phyloP scores from a whole-genome alignment of 2,888 invertebrate species.

The Didymodactylos carnosus region DNA sequence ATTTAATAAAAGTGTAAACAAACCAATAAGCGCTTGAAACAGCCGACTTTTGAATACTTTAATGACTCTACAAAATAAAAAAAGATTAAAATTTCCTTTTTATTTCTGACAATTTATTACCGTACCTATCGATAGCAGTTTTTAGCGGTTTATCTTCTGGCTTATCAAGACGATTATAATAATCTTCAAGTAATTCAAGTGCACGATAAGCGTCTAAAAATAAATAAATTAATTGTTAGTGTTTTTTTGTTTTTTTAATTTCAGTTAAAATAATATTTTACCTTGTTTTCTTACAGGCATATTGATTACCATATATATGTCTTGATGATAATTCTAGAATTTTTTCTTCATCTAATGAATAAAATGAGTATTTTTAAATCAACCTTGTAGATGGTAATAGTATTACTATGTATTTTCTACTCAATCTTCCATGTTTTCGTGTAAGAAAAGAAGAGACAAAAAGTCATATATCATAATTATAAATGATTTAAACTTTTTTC shows the following conservation, averaged over 20 bases:
- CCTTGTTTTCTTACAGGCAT: conserved; percentile 1
- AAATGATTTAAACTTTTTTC: too few relatives aligned
- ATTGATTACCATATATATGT: neutral
- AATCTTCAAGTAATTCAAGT: conserved; percentile 89
- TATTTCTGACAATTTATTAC: neutral
- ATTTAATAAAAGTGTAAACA: too few relatives aligned
- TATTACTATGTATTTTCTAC: too few relatives aligned
- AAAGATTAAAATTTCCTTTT: neutral
- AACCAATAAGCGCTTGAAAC: conserved; percentile 92
- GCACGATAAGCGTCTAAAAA: conserved; percentile 86
- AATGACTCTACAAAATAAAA: conserved; percentile 49
- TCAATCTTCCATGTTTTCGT: too few relatives aligned
- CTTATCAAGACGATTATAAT: conserved; percentile 74
- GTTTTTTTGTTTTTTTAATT: neutral
- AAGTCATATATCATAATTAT: too few relatives aligned
- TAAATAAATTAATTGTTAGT: neutral
- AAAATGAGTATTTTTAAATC: too few relatives aligned
- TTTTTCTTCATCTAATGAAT: too few relatives aligned
- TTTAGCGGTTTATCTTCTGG: conserved; percentile 84
- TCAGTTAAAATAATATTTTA: neutral
- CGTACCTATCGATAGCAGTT: conserved; percentile 58
- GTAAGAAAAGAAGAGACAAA: too few relatives aligned
- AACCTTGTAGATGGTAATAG: too few relatives aligned
- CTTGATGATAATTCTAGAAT: too few relatives aligned
- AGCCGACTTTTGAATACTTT: conserved; percentile 90